Evolutionary conservation across 2,797 vertebrate species (phyloP).

Genomic region (Okamejei kenojei): DNA sequence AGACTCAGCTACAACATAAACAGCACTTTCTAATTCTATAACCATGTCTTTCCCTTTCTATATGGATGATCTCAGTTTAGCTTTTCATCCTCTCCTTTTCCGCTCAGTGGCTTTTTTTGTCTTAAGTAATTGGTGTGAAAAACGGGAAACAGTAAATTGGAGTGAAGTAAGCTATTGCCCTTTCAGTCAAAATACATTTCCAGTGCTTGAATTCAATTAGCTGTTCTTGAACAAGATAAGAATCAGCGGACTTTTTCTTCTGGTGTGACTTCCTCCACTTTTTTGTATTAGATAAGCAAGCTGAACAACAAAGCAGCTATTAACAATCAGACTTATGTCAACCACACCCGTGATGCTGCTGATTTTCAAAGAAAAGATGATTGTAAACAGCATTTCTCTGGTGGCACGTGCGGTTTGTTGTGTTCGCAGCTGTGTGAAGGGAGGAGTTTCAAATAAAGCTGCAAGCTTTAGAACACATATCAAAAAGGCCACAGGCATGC

Average conservation of each 20-base stretch:
- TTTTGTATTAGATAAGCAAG: conserved; percentile 61
- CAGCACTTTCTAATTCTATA: conserved; percentile 78
- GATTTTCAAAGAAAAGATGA: conserved; percentile 53
- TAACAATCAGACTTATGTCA: conserved; percentile 58
- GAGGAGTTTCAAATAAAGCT: background rate
- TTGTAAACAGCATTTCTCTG: background rate
- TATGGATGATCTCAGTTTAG: conserved; percentile 54
- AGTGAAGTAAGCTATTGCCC: conserved; percentile 44
- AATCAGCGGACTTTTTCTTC: conserved; percentile 54
- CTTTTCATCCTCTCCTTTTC: conserved; percentile 49
- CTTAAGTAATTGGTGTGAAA: conserved; percentile 49
- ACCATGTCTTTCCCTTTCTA: conserved; percentile 61
- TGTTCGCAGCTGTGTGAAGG: background rate
- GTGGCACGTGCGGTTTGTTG: background rate
- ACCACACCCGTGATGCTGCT: conserved; percentile 51
- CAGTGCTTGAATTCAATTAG: conserved; percentile 33
- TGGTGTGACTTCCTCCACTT: conserved; percentile 50
- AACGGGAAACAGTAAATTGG: conserved; percentile 54
- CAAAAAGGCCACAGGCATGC: background rate
- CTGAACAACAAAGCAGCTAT: conserved; percentile 57
- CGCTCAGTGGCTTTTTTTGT: conserved; percentile 54
- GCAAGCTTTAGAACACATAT: background rate
- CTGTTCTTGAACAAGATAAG: conserved; percentile 24
- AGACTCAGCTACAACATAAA: conserved; percentile 89
- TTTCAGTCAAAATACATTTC: conserved; percentile 34